Conservation (phyloP, 2,113 vertebrate species). For the Ciconia stormi region DNA sequence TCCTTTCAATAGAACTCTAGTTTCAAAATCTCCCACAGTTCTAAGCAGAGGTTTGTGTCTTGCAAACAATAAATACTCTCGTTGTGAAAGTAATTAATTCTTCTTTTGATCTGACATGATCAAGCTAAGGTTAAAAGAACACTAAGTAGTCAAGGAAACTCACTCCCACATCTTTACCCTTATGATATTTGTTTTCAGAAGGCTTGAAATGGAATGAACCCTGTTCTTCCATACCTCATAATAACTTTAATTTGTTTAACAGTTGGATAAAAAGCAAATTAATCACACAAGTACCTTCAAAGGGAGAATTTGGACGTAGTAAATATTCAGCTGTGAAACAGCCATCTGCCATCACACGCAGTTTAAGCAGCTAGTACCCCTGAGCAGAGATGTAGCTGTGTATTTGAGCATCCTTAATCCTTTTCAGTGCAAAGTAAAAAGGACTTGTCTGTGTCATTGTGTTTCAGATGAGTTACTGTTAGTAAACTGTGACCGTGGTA, state of each 20-base stretch:
- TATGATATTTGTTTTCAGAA: conserved; percentile 10
- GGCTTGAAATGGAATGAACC: background rate
- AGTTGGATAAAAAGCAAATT: conserved; percentile 29
- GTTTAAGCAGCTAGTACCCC: background rate
- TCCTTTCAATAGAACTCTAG: background rate
- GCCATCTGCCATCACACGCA: background rate
- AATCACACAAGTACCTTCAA: background rate
- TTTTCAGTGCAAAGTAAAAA: background rate
- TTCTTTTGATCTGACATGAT: background rate
- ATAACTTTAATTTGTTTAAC: conserved; percentile 38
- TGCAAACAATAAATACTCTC: background rate
- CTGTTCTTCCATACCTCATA: background rate
- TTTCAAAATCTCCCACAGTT: background rate
- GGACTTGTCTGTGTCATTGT: background rate
- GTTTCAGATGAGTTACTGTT: background rate
- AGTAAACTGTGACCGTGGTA: background rate
- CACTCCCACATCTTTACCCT: background rate
- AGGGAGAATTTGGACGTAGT: background rate
- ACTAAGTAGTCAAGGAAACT: conserved; percentile 4
- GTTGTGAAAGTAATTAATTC: background rate
- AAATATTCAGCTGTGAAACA: background rate
- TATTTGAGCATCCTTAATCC: background rate
- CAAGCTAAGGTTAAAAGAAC: conserved; percentile 9
- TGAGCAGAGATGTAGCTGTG: background rate
- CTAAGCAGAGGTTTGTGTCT: background rate